Evolutionary conservation across 2,113 vertebrate genomes (phyloP).

Genomic region (Eudyptes chrysolophus): DNA sequence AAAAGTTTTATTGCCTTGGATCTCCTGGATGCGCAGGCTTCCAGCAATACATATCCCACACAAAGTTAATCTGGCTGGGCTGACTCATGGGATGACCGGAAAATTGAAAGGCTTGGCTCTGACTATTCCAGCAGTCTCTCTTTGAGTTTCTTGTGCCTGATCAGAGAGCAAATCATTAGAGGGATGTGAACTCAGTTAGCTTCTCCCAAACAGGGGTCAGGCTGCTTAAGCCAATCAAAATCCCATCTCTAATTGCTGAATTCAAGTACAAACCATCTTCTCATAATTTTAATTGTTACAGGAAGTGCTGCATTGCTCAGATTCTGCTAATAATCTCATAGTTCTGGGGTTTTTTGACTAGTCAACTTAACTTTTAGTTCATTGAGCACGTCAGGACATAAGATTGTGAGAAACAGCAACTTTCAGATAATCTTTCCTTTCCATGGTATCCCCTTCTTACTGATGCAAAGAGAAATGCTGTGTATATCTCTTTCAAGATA

Average conservation of each 20-base stretch:
- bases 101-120: neutral
- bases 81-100: neutral
- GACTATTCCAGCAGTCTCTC: neutral
- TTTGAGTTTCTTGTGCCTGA: neutral
- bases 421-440: neutral
- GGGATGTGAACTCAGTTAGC: neutral
- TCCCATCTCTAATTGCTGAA: neutral
- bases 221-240: neutral
- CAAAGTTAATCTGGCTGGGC: neutral
- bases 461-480: neutral
- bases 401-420: neutral
- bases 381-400: neutral
- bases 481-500: neutral
- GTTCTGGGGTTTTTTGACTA: neutral
- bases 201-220: neutral
- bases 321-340: neutral
- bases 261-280: neutral
- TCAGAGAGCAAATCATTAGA: neutral
- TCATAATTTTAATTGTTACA: neutral
- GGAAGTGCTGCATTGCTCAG: neutral
- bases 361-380: neutral
- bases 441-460: neutral
- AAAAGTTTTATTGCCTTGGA: neutral
- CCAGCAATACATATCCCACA: neutral
- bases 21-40: neutral